Evolutionary conservation across 2,113 vertebrate species (phyloP), one percentile per base, ranked within the genome.

Genomic region (Seriola aureovittata): DNA sequence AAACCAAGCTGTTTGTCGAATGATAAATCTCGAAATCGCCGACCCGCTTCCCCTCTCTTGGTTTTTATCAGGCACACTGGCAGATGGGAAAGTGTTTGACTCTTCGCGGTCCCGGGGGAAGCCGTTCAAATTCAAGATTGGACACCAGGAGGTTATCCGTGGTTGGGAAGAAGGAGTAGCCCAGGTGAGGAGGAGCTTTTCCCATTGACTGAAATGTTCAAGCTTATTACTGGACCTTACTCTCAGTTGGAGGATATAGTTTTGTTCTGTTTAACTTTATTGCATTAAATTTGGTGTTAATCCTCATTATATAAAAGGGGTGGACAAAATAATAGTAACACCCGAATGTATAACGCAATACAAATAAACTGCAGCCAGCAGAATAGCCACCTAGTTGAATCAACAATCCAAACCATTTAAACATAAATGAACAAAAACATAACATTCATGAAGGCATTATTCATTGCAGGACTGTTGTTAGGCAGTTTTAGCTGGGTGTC

Each of bases 151-250:
- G 88, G 97, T 98, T 80, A 99, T 99, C 81, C 96, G 96, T 7
- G 97, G 97, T 84, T 98, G 97, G 97, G 97, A 99, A 58, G 97
- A 98, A 96, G 97, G 97, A 71, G 96, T 99, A 0, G 96, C 95
- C 75, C 97, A 96, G 97, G 97, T 98, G 88, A 91, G 82, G 16
- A 48, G 36, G 63, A 46, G 4, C 32, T 46, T 25, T 57, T 40
- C 71, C 0, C 34, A 3, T 17, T 29, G 19, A 3, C 8, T 8
- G 40, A 36, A 10, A 42, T 38, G 8, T 25, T 5, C 5, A 23
- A 12, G 12, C 34, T 8, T 9, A 13, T n/a, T 42, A 13, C 9
- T 19, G 32, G 32, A n/a, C 42, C 5, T 48, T 1, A 8, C 19
- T n/a, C 21, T n/a, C 50, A 21, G 5, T n/a, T 21, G 19, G 12